Evolutionary conservation across 1,140 invertebrate genomes (phyloP).

Genomic region (Drosophila sproati): DNA sequence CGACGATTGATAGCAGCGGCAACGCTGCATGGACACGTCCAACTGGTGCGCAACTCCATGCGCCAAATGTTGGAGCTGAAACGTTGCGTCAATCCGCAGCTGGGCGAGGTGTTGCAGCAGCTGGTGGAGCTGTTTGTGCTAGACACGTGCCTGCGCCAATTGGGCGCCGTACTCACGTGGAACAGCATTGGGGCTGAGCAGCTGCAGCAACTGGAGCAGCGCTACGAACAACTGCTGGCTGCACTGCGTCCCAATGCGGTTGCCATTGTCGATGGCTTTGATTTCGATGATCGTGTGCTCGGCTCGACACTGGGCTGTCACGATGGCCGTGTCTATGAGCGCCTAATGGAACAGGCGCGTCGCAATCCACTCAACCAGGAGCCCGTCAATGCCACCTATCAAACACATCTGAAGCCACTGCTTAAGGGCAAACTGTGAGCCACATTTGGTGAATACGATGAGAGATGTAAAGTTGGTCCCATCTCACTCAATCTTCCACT

Average conservation of each 20-base stretch:
- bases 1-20: constrained; percentile 91
- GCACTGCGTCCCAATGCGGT: constrained; percentile 93
- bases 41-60: constrained; percentile 88
- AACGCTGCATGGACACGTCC: constrained; percentile 90
- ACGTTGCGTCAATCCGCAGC: constrained; percentile 85
- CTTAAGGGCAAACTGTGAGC: constrained; percentile 88
- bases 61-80: constrained; percentile 78
- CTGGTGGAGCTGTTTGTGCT: constrained; percentile 92
- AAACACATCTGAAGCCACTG: constrained; percentile 91
- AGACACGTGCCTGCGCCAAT: constrained; percentile 89
- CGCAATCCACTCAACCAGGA: constrained; percentile 94
- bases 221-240: constrained; percentile 89
- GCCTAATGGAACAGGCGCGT: constrained; percentile 93
- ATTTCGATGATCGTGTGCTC: constrained; percentile 92
- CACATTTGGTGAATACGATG: too few relatives aligned
- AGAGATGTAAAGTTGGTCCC: too few relatives aligned
- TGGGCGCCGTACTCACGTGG: constrained; percentile 90
- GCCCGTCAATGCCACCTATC: constrained; percentile 90
- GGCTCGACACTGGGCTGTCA: constrained; percentile 93
- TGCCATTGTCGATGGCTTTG: constrained; percentile 95
- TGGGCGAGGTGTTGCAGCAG: constrained; percentile 87
- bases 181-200: constrained; percentile 87
- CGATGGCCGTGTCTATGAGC: constrained; percentile 96
- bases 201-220: constrained; percentile 87
- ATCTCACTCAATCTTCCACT: too few relatives aligned